Evolutionary conservation across 2,797 vertebrate species (phyloP), one percentile per base, ranked within the genome.

Genomic region (Poecilia velifera): DNA sequence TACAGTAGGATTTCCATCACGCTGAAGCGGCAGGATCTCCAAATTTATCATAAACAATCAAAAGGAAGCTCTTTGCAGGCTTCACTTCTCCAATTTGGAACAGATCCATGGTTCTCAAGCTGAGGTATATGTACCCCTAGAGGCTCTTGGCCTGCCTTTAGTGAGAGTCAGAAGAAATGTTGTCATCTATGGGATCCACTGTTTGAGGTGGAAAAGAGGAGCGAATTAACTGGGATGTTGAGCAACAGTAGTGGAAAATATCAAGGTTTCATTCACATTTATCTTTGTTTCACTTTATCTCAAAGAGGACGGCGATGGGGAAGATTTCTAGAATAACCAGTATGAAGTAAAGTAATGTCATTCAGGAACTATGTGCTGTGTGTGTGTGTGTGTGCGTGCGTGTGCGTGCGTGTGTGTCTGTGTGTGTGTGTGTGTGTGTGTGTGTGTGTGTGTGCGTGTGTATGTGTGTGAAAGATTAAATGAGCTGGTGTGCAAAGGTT

Each of bases 31-130:
- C 82, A 70, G 78, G 91, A 88, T 89, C 87, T 79, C 75, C 51
- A 92, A 94, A 94, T 96, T 96, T 94, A 96, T 96, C 95, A 94
- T 83, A 88, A 91, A 90, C 92, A 28, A 79, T 88, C 94, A 95
- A 94, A 36, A 95, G 85, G 90, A 90, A 91, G 94, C 87, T 95
- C 96, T 96, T 96, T 94, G 94, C 92, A 39, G 93, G 89, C 76
- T 89, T 91, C 89, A 91, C 91, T 86, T 79, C 73, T 91, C 93
- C 93, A 91, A 88, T 90, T 90, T 90, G 91, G 88, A 91, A 28
- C 12, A n/a, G 68, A 71, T 72, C n/a, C 43, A 72, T 28, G 25
- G 41, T 72, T 72, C 41, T 28, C 25, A 45, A 28, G 45, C 14
- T 71, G 41, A n/a, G 41, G 25, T 46, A 45, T 22, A 72, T 8